Evolutionary conservation across 2,797 vertebrate genomes (phyloP), one percentile per base, ranked within the genome.

Genomic region (Pipistrellus pipistrellus): DNA sequence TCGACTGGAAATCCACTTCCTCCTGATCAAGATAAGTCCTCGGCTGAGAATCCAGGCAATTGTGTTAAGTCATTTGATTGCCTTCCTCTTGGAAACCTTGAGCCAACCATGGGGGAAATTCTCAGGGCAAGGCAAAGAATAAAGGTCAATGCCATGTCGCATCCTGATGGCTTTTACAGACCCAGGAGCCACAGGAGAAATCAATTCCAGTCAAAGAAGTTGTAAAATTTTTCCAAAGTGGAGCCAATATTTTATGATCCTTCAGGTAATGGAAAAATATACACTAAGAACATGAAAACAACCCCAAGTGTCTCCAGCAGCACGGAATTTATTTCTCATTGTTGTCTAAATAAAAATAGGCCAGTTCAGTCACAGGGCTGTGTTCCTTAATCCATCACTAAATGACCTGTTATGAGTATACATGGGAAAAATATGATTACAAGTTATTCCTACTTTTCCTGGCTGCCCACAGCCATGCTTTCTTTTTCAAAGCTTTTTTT

Each of bases 151-250:
- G 35, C 55, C 76, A 3, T 27, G 82, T 81, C 1, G 10, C 55
- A 77, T 89, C 90, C 90, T 97, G 95, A 96, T 97, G 95, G 38
- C 87, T 96, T 97, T 96, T 92, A 95, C 96, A 95, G 96, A 85
- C 21, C 57, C 35, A 7, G 18, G 62, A 91, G 91, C 92, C 95
- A 95, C 89, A 88, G 25, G 96, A 96, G 91, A 92, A 93, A 84
- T 95, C 59, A 90, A 48, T 96, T 97, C 96, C 96, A 97, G 95
- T 94, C 85, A 96, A 91, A 82, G 18, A 35, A 94, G 76, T 71
- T 77, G 66, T 69, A 62, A 88, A 27, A n/a, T n/a, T 88, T 73
- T 78, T 89, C 84, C 15, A 41, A 85, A 95, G 75, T n/a, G 8
- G 66, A 95, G 78, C 68, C 91, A 86, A 32, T 91, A 95, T 96